These are phyloP conservation scores for Geodia barretti DNA, from an alignment of 37 sponge, comb jelly and placozoan genomes.

Conservation along the genomic window DNA sequence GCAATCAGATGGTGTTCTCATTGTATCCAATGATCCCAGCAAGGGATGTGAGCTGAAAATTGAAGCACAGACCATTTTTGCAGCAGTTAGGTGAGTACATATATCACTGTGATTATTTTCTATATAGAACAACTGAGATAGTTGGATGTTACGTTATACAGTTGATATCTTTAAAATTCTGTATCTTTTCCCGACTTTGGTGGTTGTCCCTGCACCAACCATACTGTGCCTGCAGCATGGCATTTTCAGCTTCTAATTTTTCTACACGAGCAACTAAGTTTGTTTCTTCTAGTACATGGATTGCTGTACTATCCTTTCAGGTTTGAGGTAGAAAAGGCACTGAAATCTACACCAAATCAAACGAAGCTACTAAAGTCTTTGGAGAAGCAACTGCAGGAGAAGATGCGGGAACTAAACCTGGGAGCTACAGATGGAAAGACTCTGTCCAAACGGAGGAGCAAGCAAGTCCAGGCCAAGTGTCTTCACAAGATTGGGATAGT, in stretches of 20 bases:
- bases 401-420: neutral
- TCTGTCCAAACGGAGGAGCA: constrained; percentile 30
- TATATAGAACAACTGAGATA: too few relatives aligned
- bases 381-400: constrained; percentile 4
- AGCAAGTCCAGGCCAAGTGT: constrained; percentile 40
- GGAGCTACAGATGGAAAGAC: constrained; percentile 5
- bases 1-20: constrained; percentile 20
- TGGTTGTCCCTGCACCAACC: too few relatives aligned
- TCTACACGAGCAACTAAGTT: too few relatives aligned
- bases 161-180: too few relatives aligned
- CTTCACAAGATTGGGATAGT: constrained; percentile 81
- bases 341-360: neutral
- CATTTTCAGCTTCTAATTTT: too few relatives aligned
- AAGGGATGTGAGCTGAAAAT: constrained; percentile 44
- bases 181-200: too few relatives aligned
- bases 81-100: constrained; percentile 56
- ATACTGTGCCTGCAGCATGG: too few relatives aligned
- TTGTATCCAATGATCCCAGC: constrained; percentile 45
- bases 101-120: too few relatives aligned
- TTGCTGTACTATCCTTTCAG: neutral
- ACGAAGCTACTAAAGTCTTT: constrained; percentile 30
- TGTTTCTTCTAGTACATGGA: too few relatives aligned
- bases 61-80: constrained; percentile 55
- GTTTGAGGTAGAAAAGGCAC: neutral
- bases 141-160: too few relatives aligned